Conservation (phyloP, 2,797 vertebrate genomes). For the Enteromius afrohamiltoni region DNA sequence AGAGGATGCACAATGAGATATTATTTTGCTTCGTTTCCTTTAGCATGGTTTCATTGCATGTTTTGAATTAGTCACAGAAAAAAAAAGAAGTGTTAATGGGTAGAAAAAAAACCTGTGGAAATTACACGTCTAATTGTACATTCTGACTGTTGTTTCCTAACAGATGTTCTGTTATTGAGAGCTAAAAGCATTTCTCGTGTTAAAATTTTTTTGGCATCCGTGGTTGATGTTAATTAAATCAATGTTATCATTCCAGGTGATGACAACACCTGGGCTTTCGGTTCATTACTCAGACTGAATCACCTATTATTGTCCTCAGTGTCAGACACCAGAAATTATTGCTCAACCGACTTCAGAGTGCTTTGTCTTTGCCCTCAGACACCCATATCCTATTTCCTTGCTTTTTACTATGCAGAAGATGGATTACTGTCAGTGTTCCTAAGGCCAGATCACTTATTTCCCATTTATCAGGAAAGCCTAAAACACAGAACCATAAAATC, state of each 20-base stretch:
- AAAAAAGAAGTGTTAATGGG: too few relatives aligned
- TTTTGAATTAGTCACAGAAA: neutral
- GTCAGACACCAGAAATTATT: conserved; percentile 63
- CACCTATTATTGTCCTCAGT: conserved; percentile 49
- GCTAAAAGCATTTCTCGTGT: neutral
- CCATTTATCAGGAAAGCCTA: neutral
- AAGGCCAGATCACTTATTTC: conserved; percentile 27
- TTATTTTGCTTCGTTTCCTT: conserved; percentile 27
- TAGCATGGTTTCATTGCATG: neutral
- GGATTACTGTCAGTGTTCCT: conserved; percentile 46
- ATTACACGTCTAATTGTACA: neutral
- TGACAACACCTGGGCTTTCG: conserved; percentile 26
- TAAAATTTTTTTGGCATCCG: conserved; percentile 5
- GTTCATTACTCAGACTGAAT: conserved; percentile 51
- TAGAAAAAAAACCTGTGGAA: neutral
- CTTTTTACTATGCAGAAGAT: conserved; percentile 37
- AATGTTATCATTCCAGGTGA: conserved; percentile 25
- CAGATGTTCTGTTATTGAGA: neutral
- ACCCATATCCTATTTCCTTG: conserved; percentile 55
- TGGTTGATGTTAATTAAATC: conserved; percentile 42
- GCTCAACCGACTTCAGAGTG: conserved; percentile 65
- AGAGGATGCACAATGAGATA: conserved; percentile 37
- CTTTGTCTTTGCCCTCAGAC: conserved; percentile 54
- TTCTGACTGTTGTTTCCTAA: neutral
- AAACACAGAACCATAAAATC: neutral